A percentile compares a stretch with the other conserved stretches of the same genome.
phyloP scores from a whole-genome alignment of 1,140 invertebrate species.

The Tenebrio molitor region DNA sequence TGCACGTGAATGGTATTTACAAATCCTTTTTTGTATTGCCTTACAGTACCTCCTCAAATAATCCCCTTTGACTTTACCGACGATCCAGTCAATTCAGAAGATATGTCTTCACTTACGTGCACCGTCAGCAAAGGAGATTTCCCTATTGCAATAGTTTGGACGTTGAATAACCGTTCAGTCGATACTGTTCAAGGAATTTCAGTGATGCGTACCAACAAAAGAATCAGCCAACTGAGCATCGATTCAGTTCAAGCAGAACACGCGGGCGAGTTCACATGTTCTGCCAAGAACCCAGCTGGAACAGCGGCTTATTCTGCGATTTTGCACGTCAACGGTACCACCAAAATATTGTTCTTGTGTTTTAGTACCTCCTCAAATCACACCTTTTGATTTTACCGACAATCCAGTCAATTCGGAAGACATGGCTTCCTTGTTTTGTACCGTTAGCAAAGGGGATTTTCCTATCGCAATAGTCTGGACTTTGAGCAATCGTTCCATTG shows the following conservation, averaged over 20 bases:
- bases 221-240: conserved; percentile 79
- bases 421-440: conserved; percentile 71
- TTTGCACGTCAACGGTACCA: conserved; percentile 74
- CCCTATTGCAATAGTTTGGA: conserved; percentile 62
- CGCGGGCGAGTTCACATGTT: conserved; percentile 83
- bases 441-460: conserved; percentile 72
- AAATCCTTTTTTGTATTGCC: conserved; percentile 51
- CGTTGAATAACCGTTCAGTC: conserved; percentile 46
- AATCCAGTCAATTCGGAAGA: conserved; percentile 75
- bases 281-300: conserved; percentile 82
- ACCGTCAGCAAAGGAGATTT: conserved; percentile 72
- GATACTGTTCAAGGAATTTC: conserved; percentile 28
- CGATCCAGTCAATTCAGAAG: conserved; percentile 73
- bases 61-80: conserved; percentile 75
- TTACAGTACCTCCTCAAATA: conserved; percentile 80
- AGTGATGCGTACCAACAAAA: conserved; percentile 70
- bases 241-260: conserved; percentile 77
- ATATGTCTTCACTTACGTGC: conserved; percentile 73
- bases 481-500: conserved; percentile 47
- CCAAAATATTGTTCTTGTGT: conserved; percentile 52
- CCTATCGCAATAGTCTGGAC: conserved; percentile 62
- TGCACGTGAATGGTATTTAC: conserved; percentile 74
- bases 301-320: conserved; percentile 75
- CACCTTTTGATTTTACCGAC: conserved; percentile 74
- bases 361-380: conserved; percentile 80